phyloP scores from a whole-genome alignment of 1,140 invertebrate genomes.

The Sinella curviseta region DNA sequence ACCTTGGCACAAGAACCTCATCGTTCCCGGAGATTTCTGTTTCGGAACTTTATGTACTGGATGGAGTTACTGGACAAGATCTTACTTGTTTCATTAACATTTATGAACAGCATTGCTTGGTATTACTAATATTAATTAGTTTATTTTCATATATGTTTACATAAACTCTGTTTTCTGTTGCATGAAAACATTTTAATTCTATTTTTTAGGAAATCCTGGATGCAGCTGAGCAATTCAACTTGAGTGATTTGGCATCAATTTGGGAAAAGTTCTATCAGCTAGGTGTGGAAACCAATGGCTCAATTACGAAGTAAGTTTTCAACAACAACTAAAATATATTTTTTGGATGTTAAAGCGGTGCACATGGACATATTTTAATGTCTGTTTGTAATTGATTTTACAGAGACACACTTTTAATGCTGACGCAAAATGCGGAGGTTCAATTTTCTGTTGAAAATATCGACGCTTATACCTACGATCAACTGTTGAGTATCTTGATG shows the following conservation, averaged over 20 bases:
- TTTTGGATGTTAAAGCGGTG: background rate
- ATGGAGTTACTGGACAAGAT: background rate
- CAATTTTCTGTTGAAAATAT: background rate
- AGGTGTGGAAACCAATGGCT: background rate
- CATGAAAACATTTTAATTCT: background rate
- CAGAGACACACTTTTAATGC: background rate
- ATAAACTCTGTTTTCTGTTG: background rate
- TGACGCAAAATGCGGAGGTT: background rate
- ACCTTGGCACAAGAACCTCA: background rate
- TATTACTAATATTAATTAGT: background rate
- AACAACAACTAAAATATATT: background rate
- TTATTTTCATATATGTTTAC: constrained; percentile 2
- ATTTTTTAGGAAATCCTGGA: constrained; percentile 11
- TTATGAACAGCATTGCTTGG: background rate
- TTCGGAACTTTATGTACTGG: background rate
- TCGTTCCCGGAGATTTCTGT: background rate
- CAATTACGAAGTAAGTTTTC: background rate
- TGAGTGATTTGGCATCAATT: background rate
- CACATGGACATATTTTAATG: background rate
- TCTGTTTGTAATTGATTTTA: background rate
- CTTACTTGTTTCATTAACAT: background rate
- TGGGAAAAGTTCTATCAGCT: background rate
- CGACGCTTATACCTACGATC: background rate
- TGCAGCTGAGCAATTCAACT: background rate
- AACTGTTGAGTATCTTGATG: background rate